These are phyloP conservation scores for Hydrozoanthus tunicans DNA, from an alignment of 64 coral and sea anemone genomes.

Conservation along the genomic window DNA sequence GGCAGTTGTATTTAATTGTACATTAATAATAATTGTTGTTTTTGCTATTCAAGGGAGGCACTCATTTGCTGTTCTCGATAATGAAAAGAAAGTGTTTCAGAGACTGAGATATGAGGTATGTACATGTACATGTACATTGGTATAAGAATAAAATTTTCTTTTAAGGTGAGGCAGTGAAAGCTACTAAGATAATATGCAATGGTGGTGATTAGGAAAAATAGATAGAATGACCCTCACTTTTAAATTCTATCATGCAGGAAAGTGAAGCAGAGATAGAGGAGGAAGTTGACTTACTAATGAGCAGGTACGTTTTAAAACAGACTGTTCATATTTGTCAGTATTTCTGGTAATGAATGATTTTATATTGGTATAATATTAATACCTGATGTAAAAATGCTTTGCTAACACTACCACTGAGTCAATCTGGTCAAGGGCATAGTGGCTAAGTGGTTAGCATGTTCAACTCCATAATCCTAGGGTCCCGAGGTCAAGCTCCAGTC, in stretches of 20 bases:
- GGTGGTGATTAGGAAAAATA: background rate
- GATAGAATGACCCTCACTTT: background rate
- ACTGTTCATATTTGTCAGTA: too few species aligned
- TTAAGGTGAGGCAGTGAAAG: background rate
- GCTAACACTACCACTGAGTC: too few species aligned
- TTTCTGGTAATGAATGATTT: background rate
- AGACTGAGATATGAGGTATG: constrained; percentile 87
- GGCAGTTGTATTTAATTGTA: too few species aligned
- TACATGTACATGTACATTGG: background rate
- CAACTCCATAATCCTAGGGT: too few species aligned
- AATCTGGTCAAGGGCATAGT: too few species aligned
- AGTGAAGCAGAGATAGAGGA: constrained; percentile 98
- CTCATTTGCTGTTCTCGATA: constrained; percentile 96
- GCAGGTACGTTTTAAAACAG: constrained; percentile 65
- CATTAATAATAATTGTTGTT: background rate
- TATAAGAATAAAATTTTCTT: background rate
- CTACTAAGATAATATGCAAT: background rate
- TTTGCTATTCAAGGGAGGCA: constrained; percentile 61
- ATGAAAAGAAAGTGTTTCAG: constrained; percentile 97
- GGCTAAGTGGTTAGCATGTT: too few species aligned
- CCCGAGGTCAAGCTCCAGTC: too few species aligned
- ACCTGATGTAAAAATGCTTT: too few species aligned
- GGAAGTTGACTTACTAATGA: constrained; percentile 98
- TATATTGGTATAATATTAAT: background rate
- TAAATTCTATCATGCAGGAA: constrained; percentile 66